phyloP scores from a whole-genome alignment of 2,797 vertebrate species.

The Petrocephalus schoutedeni region DNA sequence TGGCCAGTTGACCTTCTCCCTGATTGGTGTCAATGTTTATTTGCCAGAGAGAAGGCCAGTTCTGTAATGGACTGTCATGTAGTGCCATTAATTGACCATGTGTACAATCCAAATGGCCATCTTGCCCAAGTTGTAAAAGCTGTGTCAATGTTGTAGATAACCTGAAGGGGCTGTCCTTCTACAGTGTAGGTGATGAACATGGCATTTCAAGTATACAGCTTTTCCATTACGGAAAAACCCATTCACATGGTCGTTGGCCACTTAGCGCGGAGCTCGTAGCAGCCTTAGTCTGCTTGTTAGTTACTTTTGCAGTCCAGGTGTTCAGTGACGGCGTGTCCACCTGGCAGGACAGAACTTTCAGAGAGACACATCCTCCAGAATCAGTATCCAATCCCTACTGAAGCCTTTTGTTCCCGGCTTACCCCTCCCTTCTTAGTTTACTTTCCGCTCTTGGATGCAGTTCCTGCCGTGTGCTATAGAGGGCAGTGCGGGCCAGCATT shows the following conservation, averaged over 20 bases:
- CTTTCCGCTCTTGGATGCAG: slow-evolving; percentile 3
- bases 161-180: not conserved
- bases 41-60: not conserved
- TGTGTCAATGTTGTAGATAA: not conserved
- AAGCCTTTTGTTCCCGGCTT: not conserved
- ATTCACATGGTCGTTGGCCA: not conserved
- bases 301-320: not conserved
- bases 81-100: not conserved
- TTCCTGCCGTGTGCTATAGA: slow-evolving; percentile 36
- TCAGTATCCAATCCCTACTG: not conserved
- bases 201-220: not conserved
- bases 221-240: slow-evolving; percentile 10
- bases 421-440: not conserved
- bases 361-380: not conserved
- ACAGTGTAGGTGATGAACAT: not conserved
- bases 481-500: slow-evolving; percentile 41
- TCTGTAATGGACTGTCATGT: not conserved
- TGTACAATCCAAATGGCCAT: not conserved
- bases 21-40: slow-evolving; percentile 10
- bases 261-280: not conserved
- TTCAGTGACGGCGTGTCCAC: not conserved
- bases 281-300: slow-evolving; percentile 5
- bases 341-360: not conserved
- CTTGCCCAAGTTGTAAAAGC: not conserved
- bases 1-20: not conserved